These are phyloP conservation scores for Brachionus rotundiformis DNA, from an alignment of 1,140 invertebrate species.

Conservation along the genomic window DNA sequence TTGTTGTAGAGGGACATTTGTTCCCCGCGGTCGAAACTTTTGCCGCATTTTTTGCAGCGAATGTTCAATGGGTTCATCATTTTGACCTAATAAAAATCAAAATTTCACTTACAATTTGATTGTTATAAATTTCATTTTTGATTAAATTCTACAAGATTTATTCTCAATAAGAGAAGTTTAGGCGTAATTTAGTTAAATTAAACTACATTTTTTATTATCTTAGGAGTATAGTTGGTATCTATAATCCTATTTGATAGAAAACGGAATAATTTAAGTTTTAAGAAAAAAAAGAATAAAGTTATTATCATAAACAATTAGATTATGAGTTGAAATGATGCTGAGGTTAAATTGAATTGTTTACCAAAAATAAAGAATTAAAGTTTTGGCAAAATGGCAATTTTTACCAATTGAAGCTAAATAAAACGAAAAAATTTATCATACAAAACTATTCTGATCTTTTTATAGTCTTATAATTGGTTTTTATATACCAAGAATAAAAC, in stretches of 20 bases:
- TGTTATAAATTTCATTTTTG: not conserved
- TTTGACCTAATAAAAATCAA: constrained; percentile 8
- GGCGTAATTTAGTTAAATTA: not conserved
- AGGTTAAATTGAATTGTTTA: not conserved
- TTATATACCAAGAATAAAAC: constrained; percentile 14
- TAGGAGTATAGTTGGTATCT: not conserved
- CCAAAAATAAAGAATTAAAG: not conserved
- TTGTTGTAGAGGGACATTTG: constrained; percentile 51
- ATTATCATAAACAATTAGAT: not conserved
- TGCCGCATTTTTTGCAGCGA: constrained; percentile 39
- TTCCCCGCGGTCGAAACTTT: constrained; percentile 47
- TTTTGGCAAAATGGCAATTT: not conserved
- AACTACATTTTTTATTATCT: constrained; percentile 3
- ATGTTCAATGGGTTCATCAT: constrained; percentile 53
- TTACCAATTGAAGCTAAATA: too few species aligned
- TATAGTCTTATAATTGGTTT: not conserved
- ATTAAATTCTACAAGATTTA: constrained; percentile 5
- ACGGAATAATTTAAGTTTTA: not conserved
- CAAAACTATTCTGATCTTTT: not conserved
- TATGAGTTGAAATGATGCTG: not conserved
- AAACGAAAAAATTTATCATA: not conserved
- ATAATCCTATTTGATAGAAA: not conserved
- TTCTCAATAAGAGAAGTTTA: not conserved
- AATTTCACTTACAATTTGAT: not conserved
- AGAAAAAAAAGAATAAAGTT: not conserved